Base-by-base conservation (phyloP, 2,113 vertebrate genomes). In the Oreochromis niloticus region DNA sequence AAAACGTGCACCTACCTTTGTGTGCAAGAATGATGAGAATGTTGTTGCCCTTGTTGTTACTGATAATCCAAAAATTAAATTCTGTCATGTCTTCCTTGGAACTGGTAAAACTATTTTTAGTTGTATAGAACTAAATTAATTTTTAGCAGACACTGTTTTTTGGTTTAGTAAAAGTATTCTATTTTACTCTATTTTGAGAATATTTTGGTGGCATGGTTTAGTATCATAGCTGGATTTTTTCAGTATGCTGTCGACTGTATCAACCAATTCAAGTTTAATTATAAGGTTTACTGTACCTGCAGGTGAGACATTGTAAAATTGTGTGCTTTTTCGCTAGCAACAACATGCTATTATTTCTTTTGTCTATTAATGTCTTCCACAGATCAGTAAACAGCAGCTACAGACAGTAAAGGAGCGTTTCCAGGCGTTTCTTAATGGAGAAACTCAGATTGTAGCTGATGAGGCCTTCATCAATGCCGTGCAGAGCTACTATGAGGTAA, bases 391-490 rank as follows among this genome's bases (percentile, higher is more conserved):
- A 90, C 98, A 97, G 93, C 98, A 99, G 59, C 96, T 99, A 34
- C 98, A 99, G 94, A 98, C 98, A 1, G 98, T 99, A 85, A 99
- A 99, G 93, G 98, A 99, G 84, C 98, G 97, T 50, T 99, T 99
- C 94, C 98, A 99, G 95, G 96, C 98, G 6, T 99, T 99, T 91
- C 97, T 99, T 63, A 98, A 96, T 0, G 99, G 99, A 93, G 99
- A 99, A 39, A 99, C 99, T 1, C 99, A 99, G 95, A 99, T 99
- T 16, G 98, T 99, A 88, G 99, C 99, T 4, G 99, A 99, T 3
- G 99, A 99, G 94, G 99, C 99, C 3, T 99, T 99, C 94, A 99
- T 99, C 96, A 99, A 99, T 0, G 99, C 99, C 1, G 98, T 99
- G 63, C 99, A 99, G 96, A 99, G 99, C 94, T 99, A 99, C 96